Evolutionary conservation across 23 tunicate genomes (phyloP).

Genomic region (Phallusia fumigata): DNA sequence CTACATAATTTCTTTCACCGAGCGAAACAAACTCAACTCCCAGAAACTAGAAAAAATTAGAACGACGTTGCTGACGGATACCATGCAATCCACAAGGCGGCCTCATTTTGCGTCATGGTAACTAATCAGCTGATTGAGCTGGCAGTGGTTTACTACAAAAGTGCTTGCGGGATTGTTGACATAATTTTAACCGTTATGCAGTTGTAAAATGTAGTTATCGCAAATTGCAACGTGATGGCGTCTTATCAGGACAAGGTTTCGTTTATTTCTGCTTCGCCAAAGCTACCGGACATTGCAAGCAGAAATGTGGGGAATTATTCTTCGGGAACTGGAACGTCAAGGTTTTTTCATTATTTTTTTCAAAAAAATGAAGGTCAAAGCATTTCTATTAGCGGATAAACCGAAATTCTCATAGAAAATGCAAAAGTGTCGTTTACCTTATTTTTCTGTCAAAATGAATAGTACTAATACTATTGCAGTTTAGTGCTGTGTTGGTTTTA

Average conservation of each 20-base stretch:
- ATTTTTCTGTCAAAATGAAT: too few relatives aligned
- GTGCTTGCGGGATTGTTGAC: background rate
- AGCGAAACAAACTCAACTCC: too few relatives aligned
- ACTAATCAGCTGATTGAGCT: background rate
- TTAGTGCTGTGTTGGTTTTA: too few relatives aligned
- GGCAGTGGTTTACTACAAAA: background rate
- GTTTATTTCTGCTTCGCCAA: conserved; percentile 51
- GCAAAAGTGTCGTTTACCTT: too few relatives aligned
- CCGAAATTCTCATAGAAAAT: too few relatives aligned
- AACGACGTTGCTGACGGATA: background rate
- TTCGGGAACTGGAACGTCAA: conserved; percentile 12
- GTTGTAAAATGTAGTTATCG: background rate
- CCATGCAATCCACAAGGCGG: background rate
- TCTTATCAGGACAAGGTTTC: conserved; percentile 70
- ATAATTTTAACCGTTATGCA: background rate
- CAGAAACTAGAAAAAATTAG: too few relatives aligned
- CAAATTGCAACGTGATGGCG: conserved; percentile 26
- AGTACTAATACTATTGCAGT: too few relatives aligned
- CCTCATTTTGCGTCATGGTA: conserved; percentile 9
- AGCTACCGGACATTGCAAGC: conserved; percentile 48
- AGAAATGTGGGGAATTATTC: conserved; percentile 3
- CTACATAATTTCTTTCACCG: too few relatives aligned
- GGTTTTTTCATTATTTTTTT: background rate
- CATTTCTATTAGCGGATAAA: too few relatives aligned
- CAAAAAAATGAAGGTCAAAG: background rate